Evolutionary conservation across 2,113 vertebrate species (phyloP).

Genomic region (Cathartes aura): DNA sequence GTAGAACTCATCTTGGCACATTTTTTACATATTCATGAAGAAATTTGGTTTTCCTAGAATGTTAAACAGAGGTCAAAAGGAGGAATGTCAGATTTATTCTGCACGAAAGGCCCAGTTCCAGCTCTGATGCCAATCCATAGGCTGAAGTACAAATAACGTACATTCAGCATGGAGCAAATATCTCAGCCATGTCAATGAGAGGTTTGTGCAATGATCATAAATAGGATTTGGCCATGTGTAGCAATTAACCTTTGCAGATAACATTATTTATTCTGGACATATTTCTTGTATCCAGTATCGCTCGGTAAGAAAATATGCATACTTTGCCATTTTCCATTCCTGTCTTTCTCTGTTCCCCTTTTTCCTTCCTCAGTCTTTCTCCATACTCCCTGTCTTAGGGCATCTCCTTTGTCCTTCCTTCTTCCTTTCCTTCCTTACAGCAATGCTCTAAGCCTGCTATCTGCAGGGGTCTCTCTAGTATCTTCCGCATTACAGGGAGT

Average conservation of each 20-base stretch:
- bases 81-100: constrained; percentile 2
- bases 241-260: not conserved
- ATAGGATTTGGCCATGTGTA: not conserved
- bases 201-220: not conserved
- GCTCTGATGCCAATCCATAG: not conserved
- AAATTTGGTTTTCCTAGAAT: not conserved
- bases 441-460: not conserved
- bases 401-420: not conserved
- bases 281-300: not conserved
- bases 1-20: constrained; percentile 18
- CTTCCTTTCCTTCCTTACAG: not conserved
- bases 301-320: not conserved
- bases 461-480: not conserved
- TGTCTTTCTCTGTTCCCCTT: not conserved
- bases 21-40: constrained; percentile 3
- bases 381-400: not conserved
- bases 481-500: not conserved
- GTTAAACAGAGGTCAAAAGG: not conserved
- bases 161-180: not conserved
- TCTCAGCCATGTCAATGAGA: not conserved
- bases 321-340: not conserved
- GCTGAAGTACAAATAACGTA: not conserved
- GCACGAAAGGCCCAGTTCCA: not conserved
- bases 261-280: not conserved
- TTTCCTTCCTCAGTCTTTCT: not conserved